These are phyloP conservation scores for Spongilla lacustris DNA, from an alignment of 37 sponge, comb jelly and placozoan genomes.

Conservation along the genomic window DNA sequence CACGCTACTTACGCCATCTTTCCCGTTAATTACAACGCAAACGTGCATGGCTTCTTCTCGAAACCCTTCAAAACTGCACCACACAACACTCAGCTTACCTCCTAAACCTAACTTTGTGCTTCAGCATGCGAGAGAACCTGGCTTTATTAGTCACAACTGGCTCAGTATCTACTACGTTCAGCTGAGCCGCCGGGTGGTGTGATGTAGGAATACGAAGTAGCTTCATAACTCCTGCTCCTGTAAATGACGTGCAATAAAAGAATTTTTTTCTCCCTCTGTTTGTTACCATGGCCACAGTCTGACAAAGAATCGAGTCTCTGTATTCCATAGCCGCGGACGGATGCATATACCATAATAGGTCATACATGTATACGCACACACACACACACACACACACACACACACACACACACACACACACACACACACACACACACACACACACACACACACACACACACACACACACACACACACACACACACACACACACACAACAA, in stretches of 20 bases:
- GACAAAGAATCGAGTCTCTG: too few species aligned
- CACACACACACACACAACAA: not conserved
- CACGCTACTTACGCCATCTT: too few species aligned
- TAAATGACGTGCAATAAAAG: too few species aligned
- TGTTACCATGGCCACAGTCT: not conserved
- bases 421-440: constrained; percentile 12
- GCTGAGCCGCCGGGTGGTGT: not conserved
- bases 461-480: constrained; percentile 28
- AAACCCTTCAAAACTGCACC: not conserved
- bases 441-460: constrained; percentile 36
- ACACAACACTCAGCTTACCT: not conserved
- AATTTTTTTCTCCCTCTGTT: too few species aligned
- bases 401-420: constrained; percentile 1
- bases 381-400: not conserved
- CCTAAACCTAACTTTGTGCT: not conserved
- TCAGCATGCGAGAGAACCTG: not conserved
- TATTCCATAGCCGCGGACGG: too few species aligned
- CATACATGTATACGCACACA: not conserved
- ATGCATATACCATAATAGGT: too few species aligned
- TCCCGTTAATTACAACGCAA: too few species aligned
- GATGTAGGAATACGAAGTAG: not conserved
- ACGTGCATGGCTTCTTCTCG: not conserved
- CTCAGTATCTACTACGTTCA: not conserved
- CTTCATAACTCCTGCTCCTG: not conserved
- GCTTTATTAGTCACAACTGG: not conserved